phyloP scores from a whole-genome alignment of 2,113 vertebrate genomes.

The Oxyura jamaicensis region DNA sequence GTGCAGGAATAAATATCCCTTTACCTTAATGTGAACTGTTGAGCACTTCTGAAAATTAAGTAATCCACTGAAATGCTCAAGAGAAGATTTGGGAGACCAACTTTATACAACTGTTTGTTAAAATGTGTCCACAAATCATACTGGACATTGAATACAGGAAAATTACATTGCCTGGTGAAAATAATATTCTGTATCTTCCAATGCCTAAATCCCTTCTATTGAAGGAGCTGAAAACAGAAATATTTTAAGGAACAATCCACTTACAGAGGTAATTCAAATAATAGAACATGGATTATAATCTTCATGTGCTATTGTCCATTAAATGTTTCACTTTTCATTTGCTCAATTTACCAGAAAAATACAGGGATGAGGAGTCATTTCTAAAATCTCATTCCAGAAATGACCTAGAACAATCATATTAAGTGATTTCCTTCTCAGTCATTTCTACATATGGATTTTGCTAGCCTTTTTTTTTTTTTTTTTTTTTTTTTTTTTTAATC shows the following conservation, averaged over 20 bases:
- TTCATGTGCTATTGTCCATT: not conserved
- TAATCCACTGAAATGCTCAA: conserved; percentile 26
- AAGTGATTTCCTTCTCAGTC: not conserved
- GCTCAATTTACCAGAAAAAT: not conserved
- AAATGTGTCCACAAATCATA: not conserved
- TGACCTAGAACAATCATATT: not conserved
- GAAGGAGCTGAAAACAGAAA: conserved; percentile 3
- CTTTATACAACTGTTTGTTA: not conserved
- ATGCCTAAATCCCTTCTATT: not conserved
- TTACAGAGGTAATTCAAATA: conserved; percentile 17
- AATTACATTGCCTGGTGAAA: conserved; percentile 39
- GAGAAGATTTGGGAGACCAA: not conserved
- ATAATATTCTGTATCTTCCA: not conserved
- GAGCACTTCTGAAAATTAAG: conserved; percentile 30
- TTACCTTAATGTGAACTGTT: not conserved
- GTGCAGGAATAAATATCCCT: not conserved
- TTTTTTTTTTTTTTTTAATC: not conserved
- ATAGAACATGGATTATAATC: conserved; percentile 3
- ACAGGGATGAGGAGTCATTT: not conserved
- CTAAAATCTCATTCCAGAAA: not conserved
- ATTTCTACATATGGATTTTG: not conserved
- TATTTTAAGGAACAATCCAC: conserved; percentile 10
- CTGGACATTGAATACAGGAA: not conserved
- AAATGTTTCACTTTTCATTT: not conserved
- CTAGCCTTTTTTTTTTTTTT: not conserved